Evolutionary conservation across 2,113 vertebrate species (phyloP).

Genomic region (Proteles cristata): DNA sequence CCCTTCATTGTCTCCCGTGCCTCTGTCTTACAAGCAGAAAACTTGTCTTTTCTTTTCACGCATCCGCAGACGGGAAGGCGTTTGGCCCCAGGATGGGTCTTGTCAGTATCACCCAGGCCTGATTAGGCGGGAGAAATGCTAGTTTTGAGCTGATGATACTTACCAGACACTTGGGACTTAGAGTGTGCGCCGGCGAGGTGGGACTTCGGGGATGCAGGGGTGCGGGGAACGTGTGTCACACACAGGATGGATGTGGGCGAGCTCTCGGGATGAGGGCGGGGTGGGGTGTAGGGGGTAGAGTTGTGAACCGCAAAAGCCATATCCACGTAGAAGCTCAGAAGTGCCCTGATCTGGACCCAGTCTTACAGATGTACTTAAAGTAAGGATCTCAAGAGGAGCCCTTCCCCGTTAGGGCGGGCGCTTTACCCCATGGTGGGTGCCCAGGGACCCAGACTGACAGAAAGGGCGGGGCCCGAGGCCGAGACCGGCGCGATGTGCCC

Average conservation of each 20-base stretch:
- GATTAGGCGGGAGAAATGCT: neutral
- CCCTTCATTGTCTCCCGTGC: neutral
- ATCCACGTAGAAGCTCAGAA: neutral
- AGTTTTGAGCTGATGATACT: neutral
- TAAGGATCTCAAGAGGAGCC: neutral
- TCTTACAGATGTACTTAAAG: neutral
- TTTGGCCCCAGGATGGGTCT: neutral
- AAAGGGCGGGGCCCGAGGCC: neutral
- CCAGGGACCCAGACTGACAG: neutral
- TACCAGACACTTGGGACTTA: neutral
- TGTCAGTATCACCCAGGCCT: too few species aligned
- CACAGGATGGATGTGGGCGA: neutral
- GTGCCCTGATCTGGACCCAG: neutral
- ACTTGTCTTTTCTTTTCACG: neutral
- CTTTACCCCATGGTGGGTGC: fast-evolving
- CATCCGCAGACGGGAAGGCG: neutral
- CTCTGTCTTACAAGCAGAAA: neutral
- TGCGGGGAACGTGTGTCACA: neutral
- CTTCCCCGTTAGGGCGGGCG: neutral
- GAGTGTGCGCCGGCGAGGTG: neutral
- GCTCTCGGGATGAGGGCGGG: neutral
- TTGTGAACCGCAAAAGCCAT: neutral
- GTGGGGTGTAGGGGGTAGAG: too few species aligned
- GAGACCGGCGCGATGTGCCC: neutral
- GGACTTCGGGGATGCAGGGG: neutral